Base-by-base conservation (phyloP, 2,888 invertebrate genomes). In the Mactromeris polynyma region DNA sequence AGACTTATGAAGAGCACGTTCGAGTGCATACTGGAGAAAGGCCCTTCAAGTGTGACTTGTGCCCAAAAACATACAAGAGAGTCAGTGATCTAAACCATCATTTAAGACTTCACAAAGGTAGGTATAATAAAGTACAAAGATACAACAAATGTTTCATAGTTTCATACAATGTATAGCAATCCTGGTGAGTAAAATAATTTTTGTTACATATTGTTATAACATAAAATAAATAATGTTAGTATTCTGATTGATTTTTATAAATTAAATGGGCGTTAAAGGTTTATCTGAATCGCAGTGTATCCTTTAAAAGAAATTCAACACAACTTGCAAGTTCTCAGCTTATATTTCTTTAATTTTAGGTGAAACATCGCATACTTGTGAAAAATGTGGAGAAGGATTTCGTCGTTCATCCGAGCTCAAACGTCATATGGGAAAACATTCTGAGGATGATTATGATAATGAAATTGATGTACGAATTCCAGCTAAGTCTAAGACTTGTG, bases 81-180 rank as follows among this genome's bases (percentile, higher is more conserved):
- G 83, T 92, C 2, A 36, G 86, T 31, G 92, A 92, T 73, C 83
- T 92, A n/a, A 92, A 92, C 64, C 92, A 92, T 73, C 92, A 92
- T 78, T 33, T 92, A 6, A 64, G 89, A 33, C 89, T 90, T 31
- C 92, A 92, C 64, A 92, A 88, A 84, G 91, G 91, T 91, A 85
- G 46, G 42, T 51, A 69, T 21, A 19, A 21, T 58, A 14, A 6
- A 42, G 14, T 42, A 14, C 19, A 6, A 51, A n/a, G n/a, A n/a
- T n/a, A n/a, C n/a, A n/a, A n/a, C n/a, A n/a, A n/a, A n/a, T n/a
- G n/a, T n/a, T n/a, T n/a, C n/a, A n/a, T n/a, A n/a, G n/a, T n/a
- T n/a, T n/a, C n/a, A n/a, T n/a, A n/a, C n/a, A n/a, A n/a, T n/a
- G 42, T 42, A 42, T 42, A 42, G 11, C 42, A 42, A n/a, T n/a